Evolutionary conservation across 2,113 vertebrate genomes (phyloP), one percentile per base, ranked within the genome.

Genomic region (Gavialis gangeticus): DNA sequence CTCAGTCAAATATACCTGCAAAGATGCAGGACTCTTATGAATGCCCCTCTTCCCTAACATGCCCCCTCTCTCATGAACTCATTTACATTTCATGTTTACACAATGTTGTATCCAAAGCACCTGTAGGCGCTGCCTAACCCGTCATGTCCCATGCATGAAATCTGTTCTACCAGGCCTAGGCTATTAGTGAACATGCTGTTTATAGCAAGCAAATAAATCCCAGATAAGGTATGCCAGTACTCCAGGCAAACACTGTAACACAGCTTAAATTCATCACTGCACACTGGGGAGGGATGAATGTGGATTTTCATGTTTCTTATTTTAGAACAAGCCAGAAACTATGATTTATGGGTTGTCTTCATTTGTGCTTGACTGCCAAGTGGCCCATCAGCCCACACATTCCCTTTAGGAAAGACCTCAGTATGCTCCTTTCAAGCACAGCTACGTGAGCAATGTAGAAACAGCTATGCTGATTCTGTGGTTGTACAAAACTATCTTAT

Each of bases 321-420:
- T 82, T 85, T 77, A 75, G 91, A 59, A 73, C 59, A 89, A 91
- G 62, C n/a, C 30, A 54, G 59, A 62, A 8, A 16, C 63, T 63
- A 59, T 87, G 46, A 93, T 95, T 95, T 90, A 90, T 10, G 58
- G 59, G 25, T 34, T 94, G 73, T 18, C 59, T 90, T 81, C 88
- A 95, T 92, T 83, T 87, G 27, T 63, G 37, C 54, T 87, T 91
- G 79, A 46, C 86, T 95, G 62, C 84, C 90, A 87, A 89, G 90
- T 5, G 6, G 10, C 7, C 19, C 56, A 14, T 89, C 62, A 6
- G 28, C 66, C 25, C 18, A 25, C 14, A 46, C 46, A 46, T 46
- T 46, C 46, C 46, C 46, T 46, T 46, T 46, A 46, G 46, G 27
- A 3, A 19, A 34, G 54, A 71, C 73, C 64, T 80, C 30, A 57